Percentiles rank a stretch among this genome's conserved stretches.
Evolutionary conservation across 2,113 vertebrate genomes (phyloP).

Genomic region (Megaceryle torquata): DNA sequence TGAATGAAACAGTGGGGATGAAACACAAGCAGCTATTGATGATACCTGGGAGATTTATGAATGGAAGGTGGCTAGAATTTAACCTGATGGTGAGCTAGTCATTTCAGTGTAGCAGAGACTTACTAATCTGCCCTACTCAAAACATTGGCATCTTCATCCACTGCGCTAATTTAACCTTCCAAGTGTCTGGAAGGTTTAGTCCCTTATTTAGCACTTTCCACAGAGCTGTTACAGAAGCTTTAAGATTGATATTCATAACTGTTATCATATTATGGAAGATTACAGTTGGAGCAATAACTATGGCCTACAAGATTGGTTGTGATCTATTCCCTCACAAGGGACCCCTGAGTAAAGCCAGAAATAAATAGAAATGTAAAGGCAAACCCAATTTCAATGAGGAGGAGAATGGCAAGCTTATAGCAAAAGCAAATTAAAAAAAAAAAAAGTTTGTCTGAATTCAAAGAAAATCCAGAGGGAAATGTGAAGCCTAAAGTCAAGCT

Average conservation of each 20-base stretch:
- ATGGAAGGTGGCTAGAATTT: background rate
- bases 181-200: background rate
- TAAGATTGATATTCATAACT: background rate
- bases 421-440: background rate
- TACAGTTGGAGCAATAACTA: background rate
- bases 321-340: background rate
- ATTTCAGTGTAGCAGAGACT: background rate
- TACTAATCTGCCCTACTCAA: background rate
- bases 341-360: background rate
- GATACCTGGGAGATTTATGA: background rate
- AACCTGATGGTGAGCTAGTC: background rate
- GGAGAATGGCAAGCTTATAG: background rate
- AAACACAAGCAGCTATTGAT: background rate
- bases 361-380: background rate
- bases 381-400: background rate
- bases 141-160: background rate
- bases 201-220: background rate
- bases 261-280: background rate
- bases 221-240: background rate
- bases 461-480: background rate
- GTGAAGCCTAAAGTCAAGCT: background rate
- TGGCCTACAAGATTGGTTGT: background rate
- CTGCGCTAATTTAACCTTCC: background rate
- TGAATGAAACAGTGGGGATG: background rate
- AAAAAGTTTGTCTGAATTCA: background rate